Percentiles rank a stretch among this genome's conserved stretches.
These are phyloP conservation scores for Styela clava DNA, from an alignment of 23 tunicate genomes.

Conservation along the genomic window DNA sequence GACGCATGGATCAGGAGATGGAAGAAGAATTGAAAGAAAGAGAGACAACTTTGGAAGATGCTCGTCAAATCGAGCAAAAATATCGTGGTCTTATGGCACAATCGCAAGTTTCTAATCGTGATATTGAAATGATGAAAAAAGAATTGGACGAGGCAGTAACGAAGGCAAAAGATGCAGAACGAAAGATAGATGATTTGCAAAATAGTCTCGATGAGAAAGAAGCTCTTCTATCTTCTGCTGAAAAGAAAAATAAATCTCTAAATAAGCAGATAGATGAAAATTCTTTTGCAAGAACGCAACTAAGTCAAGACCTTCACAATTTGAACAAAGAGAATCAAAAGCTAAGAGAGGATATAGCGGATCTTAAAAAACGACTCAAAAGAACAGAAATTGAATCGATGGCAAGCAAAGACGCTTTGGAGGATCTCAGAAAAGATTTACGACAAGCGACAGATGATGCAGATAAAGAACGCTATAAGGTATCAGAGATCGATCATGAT, in stretches of 20 bases:
- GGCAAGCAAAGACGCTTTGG: conserved; percentile 17
- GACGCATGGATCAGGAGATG: conserved; percentile 77
- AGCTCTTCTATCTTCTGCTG: not conserved
- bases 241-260: conserved; percentile 14
- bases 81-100: conserved; percentile 52
- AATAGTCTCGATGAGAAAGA: conserved; percentile 70
- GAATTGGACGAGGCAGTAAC: conserved; percentile 38
- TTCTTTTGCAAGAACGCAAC: not conserved
- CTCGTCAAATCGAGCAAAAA: conserved; percentile 41
- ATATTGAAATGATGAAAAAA: conserved; percentile 68
- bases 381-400: conserved; percentile 12
- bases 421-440: conserved; percentile 7
- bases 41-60: conserved; percentile 61
- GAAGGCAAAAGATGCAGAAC: conserved; percentile 14
- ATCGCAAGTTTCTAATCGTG: conserved; percentile 37
- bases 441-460: not conserved
- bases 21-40: conserved; percentile 84
- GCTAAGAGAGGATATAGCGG: not conserved
- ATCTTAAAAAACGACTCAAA: conserved; percentile 7
- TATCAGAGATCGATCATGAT: conserved; percentile 11
- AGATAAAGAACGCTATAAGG: conserved; percentile 6
- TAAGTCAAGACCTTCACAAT: conserved; percentile 1
- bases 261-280: not conserved
- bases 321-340: not conserved
- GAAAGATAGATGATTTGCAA: conserved; percentile 30